Evolutionary conservation across 2,888 invertebrate genomes (phyloP).

Genomic region (Hypsopygia costalis): DNA sequence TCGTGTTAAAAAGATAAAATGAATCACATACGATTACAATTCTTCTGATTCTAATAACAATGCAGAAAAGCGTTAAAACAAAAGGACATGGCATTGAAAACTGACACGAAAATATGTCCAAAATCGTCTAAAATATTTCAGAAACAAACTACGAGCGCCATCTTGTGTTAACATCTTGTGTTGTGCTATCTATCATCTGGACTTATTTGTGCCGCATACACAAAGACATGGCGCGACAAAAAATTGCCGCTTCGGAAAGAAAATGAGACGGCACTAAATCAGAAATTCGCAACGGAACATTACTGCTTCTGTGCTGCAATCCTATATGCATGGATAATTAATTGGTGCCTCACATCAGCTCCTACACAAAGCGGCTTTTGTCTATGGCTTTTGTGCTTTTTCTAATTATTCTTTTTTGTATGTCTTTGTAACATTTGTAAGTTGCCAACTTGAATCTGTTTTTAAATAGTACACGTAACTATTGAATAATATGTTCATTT

Average conservation of each 20-base stretch:
- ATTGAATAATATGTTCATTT: no score
- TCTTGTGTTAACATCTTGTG: conserved; percentile 12
- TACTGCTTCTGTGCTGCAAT: conserved; percentile 29
- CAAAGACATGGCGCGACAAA: conserved; percentile 28
- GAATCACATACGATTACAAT: neutral
- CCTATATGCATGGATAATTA: conserved; percentile 22
- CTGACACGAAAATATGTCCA: neutral
- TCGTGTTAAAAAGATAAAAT: no score
- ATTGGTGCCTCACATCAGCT: conserved; percentile 14
- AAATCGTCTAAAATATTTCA: conserved; percentile 6
- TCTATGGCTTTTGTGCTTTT: conserved; percentile 4
- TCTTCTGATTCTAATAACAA: neutral
- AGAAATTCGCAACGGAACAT: conserved; percentile 53
- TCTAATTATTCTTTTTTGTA: conserved; percentile 1
- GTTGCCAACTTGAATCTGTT: neutral
- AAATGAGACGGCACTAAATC: conserved; percentile 49
- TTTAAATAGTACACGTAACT: no score
- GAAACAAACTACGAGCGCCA: conserved; percentile 12
- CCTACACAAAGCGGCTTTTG: conserved; percentile 13
- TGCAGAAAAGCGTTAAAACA: neutral
- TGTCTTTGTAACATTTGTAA: neutral
- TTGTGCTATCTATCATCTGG: conserved; percentile 2
- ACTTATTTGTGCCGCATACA: conserved; percentile 12
- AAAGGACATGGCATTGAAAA: neutral
- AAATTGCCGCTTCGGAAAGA: conserved; percentile 19